Evolutionary conservation across 2,888 invertebrate species (phyloP), one percentile per base, ranked within the genome.

Genomic region (Alcis repandata): DNA sequence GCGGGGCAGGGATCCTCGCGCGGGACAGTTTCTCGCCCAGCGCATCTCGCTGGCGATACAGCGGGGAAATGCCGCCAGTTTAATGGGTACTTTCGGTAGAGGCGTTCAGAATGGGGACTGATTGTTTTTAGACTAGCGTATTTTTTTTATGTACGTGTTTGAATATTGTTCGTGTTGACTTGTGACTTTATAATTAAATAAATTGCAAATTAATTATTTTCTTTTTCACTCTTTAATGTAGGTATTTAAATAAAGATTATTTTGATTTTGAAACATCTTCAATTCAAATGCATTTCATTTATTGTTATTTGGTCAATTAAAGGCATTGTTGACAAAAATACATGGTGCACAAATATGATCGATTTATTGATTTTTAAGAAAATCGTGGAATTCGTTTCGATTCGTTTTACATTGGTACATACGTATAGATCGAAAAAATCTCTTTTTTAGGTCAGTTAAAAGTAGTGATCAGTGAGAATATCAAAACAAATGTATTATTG

Each of bases 331-430:
- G 8, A 36, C 36, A 36, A 36, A 36, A 36, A 36, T 9, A 9
- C 36, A 11, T 9, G 3, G 9, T 36, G 36, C 36, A 36, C 36
- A 36, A 36, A 36, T 36, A 36, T 36, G 36, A 36, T 36, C 36
- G 36, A 36, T 36, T 36, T 36, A 36, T 36, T 36, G 36, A 36
- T 36, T 36, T 36, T 36, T 36, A 36, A 36, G 36, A 36, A 36
- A 36, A 36, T 36, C 36, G 36, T 36, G 9, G 36, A 36, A 36
- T 36, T 11, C 36, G 36, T 36, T 36, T 36, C 11, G 11, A 36
- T 36, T 11, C 36, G 1, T 36, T 11, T 36, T 36, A 36, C 36
- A 36, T 36, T 36, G 3, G 36, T 36, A 36, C 36, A 36, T 36
- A 36, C 36, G 36, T 36, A 36, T 36, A 36, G 9, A 36, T 36